Conservation (phyloP, 1,140 invertebrate species). For the Tribolium castaneum region DNA sequence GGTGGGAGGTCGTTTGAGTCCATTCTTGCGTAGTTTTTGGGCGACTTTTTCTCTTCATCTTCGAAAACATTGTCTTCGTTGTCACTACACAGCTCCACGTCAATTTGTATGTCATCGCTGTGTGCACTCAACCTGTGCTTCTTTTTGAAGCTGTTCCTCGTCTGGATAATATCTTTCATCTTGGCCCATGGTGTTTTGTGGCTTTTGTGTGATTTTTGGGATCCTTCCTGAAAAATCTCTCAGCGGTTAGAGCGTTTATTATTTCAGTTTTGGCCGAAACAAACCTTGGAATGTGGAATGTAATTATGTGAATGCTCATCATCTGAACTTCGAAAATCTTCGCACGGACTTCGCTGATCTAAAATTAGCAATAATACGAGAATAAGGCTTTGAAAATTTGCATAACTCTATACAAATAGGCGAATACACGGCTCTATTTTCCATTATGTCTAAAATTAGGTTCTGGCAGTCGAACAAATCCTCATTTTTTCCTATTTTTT, state of each 20-base stretch:
- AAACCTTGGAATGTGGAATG: conserved; percentile 56
- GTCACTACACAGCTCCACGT: conserved; percentile 61
- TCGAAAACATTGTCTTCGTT: conserved; percentile 67
- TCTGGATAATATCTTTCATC: conserved; percentile 78
- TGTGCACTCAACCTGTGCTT: conserved; percentile 62
- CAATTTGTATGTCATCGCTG: conserved; percentile 60
- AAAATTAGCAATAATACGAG: not conserved
- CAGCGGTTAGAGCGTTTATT: conserved; percentile 60
- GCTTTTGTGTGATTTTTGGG: conserved; percentile 43
- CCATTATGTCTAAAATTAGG: not conserved
- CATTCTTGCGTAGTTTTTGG: not conserved
- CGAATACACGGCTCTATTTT: conserved; percentile 5
- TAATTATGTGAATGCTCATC: conserved; percentile 54
- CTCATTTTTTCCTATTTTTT: conserved; percentile 38
- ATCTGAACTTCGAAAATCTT: conserved; percentile 54
- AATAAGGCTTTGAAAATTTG: not conserved
- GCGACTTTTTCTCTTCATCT: conserved; percentile 61
- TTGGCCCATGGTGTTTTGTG: conserved; percentile 74
- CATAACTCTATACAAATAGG: conserved; percentile 15
- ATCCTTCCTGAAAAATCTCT: conserved; percentile 59
- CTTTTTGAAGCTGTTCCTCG: conserved; percentile 74
- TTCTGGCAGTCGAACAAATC: conserved; percentile 36
- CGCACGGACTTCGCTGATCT: conserved; percentile 41
- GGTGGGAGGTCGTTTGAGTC: conserved; percentile 46
- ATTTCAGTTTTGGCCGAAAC: conserved; percentile 3